Conservation (phyloP, 2,797 vertebrate species). For the Cossypha niveicapilla region DNA sequence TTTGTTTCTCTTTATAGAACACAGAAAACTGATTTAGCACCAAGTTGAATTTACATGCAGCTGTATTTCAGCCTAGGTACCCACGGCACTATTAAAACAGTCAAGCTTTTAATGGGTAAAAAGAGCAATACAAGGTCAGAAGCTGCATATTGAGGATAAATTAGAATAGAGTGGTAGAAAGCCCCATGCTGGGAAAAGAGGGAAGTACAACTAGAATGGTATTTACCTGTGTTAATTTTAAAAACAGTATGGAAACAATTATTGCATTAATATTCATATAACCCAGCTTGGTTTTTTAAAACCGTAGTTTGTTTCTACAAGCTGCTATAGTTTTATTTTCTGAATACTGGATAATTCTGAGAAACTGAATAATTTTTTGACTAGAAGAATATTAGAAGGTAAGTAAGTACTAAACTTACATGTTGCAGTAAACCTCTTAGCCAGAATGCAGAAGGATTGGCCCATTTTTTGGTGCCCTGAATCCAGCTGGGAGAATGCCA, state of each 20-base stretch:
- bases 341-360: not conserved
- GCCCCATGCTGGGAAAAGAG: not conserved
- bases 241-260: not conserved
- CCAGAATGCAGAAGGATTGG: not conserved
- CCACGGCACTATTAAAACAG: not conserved
- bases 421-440: not conserved
- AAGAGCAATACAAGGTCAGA: not conserved
- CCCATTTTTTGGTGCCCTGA: not conserved
- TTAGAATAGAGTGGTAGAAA: not conserved
- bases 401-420: not conserved
- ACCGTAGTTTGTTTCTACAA: not conserved
- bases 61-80: not conserved
- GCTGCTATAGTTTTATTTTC: not conserved
- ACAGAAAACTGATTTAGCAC: not conserved
- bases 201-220: not conserved
- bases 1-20: not conserved
- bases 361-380: not conserved
- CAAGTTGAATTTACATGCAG: not conserved
- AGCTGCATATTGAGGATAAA: not conserved
- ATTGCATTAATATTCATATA: not conserved
- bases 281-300: not conserved
- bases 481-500: conserved; percentile 16
- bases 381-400: not conserved
- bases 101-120: not conserved
- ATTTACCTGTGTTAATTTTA: not conserved